Evolutionary conservation across 2,888 invertebrate species (phyloP).

Genomic region (Tipula confusa): DNA sequence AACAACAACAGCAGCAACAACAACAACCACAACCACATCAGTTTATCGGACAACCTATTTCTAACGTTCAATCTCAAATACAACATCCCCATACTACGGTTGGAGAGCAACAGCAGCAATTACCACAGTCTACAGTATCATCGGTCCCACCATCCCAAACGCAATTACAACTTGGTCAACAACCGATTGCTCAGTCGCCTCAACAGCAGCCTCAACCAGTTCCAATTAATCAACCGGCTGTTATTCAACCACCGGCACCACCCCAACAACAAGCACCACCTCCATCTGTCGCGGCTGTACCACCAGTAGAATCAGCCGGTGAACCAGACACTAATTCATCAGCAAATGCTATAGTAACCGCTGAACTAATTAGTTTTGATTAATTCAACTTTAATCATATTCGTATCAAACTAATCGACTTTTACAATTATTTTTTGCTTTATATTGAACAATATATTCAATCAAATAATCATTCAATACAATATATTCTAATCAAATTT

Average conservation of each 20-base stretch:
- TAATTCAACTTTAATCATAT: slow-evolving; percentile 45
- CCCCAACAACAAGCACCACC: slow-evolving; percentile 34
- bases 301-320: slow-evolving; percentile 38
- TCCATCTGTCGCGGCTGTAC: slow-evolving; percentile 37
- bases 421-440: neutral
- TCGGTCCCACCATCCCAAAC: slow-evolving; percentile 40
- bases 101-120: neutral
- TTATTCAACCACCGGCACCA: slow-evolving; percentile 28
- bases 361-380: slow-evolving; percentile 79
- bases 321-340: slow-evolving; percentile 41
- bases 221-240: slow-evolving; percentile 34
- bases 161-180: slow-evolving; percentile 41
- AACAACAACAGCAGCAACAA: slow-evolving; percentile 39
- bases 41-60: too few relatives aligned
- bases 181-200: slow-evolving; percentile 37
- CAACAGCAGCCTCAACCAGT: slow-evolving; percentile 37
- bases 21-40: too few relatives aligned
- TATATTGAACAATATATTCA: neutral
- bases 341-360: slow-evolving; percentile 57
- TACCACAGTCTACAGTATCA: neutral
- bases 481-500: neutral
- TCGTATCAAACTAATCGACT: neutral
- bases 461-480: neutral
- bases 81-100: too few relatives aligned
- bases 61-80: too few relatives aligned